phyloP scores from a whole-genome alignment of 2,888 invertebrate species.

The Rambutsinella grinnellia region DNA sequence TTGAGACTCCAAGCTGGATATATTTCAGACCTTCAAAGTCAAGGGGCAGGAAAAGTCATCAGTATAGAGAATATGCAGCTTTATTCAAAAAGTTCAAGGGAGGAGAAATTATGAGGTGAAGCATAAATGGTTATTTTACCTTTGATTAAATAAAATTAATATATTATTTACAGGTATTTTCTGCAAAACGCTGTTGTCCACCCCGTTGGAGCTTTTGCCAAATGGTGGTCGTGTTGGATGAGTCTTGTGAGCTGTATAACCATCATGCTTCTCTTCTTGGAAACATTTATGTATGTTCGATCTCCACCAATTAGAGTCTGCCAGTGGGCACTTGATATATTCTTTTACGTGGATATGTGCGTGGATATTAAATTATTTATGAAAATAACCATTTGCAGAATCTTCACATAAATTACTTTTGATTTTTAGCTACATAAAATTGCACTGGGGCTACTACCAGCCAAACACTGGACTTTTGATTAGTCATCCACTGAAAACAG shows the following conservation, averaged over 20 bases:
- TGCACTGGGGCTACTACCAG: slow-evolving; percentile 62
- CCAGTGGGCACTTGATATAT: slow-evolving; percentile 42
- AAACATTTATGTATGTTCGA: slow-evolving; percentile 45
- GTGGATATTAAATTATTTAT: slow-evolving; percentile 23
- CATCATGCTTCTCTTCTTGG: slow-evolving; percentile 46
- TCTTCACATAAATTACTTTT: background rate
- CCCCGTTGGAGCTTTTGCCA: slow-evolving; percentile 61
- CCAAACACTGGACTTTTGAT: slow-evolving; percentile 48
- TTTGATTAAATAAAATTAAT: too few species aligned
- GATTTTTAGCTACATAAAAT: slow-evolving; percentile 22
- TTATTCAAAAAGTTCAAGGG: slow-evolving; percentile 33
- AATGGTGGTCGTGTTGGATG: slow-evolving; percentile 54
- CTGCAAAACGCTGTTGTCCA: slow-evolving; percentile 55
- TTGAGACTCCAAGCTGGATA: slow-evolving; percentile 44
- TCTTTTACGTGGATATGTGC: slow-evolving; percentile 59
- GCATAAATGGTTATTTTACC: slow-evolving; percentile 4
- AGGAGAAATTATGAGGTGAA: slow-evolving; percentile 42
- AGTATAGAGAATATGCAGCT: slow-evolving; percentile 20
- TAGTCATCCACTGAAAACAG: slow-evolving; percentile 59
- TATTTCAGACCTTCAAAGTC: slow-evolving; percentile 19
- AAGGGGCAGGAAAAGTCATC: slow-evolving; percentile 18
- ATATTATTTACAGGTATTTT: slow-evolving; percentile 34
- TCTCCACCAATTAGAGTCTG: slow-evolving; percentile 36
- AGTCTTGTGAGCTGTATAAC: slow-evolving; percentile 51
- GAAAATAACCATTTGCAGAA: background rate